These are phyloP conservation scores for Caenorhabditis remanei DNA, from an alignment of 1,140 invertebrate genomes.

Conservation along the genomic window DNA sequence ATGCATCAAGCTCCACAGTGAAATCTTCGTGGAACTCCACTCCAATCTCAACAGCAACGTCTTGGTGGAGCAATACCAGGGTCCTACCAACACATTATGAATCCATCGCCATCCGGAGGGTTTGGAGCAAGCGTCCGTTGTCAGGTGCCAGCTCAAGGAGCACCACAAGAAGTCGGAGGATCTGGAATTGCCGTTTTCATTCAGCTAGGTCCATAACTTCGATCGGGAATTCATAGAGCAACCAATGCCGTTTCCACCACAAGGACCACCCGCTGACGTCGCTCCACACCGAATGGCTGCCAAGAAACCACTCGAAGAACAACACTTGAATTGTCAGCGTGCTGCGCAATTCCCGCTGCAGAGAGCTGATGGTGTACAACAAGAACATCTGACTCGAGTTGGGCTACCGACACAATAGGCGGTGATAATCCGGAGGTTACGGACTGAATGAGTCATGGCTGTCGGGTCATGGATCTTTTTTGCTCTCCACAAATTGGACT, in stretches of 20 bases:
- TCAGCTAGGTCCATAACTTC: background rate
- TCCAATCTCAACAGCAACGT: too few relatives aligned
- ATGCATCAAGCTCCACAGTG: background rate
- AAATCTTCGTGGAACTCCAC: background rate
- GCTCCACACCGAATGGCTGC: slow-evolving; percentile 13
- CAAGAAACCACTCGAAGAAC: background rate
- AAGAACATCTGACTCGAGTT: too few relatives aligned
- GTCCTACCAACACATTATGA: background rate
- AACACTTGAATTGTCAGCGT: background rate
- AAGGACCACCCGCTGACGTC: background rate
- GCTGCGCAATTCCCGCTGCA: background rate
- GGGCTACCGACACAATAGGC: too few relatives aligned
- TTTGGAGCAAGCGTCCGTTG: background rate
- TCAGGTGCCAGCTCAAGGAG: too few relatives aligned
- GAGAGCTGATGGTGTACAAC: too few relatives aligned
- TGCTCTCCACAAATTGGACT: background rate
- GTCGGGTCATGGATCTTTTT: background rate
- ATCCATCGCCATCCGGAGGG: background rate
- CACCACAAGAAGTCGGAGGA: background rate
- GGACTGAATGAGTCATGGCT: too few relatives aligned
- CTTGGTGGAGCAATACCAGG: background rate
- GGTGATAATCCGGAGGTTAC: too few relatives aligned
- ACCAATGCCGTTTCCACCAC: too few relatives aligned
- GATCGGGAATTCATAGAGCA: background rate
- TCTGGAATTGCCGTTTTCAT: background rate